Base-by-base conservation (phyloP, 2,113 vertebrate species). In the Hippoglossus stenolepis region DNA sequence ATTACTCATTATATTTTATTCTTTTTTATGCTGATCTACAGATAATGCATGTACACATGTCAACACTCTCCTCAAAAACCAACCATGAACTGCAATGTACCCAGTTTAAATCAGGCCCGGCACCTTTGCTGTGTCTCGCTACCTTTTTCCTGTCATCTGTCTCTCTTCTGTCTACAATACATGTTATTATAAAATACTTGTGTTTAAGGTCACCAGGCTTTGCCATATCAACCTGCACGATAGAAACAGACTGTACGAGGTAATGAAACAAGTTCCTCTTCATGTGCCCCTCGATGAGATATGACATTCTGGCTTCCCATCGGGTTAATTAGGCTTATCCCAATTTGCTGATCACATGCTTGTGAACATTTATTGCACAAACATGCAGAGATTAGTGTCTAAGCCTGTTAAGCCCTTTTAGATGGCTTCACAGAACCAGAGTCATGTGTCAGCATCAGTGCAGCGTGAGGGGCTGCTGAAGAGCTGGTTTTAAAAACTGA, bases 281-380 rank as follows among this genome's bases (percentile, higher is more conserved):
- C 65, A 35, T 40, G 57, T 35, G 47, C 35, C 10, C 9, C 9
- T 54, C 6, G n/a, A 21, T n/a, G n/a, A 21, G 9, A n/a, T 54
- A 11, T 23, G 21, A 23, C 54, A n/a, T 54, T 54, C 20, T 21
- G 20, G 51, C 6, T 21, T 20, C 51, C 20, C 6, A 54, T 54
- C 1, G 51, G 20, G 20, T n/a, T n/a, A 54, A 54, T 54, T 21
- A 15, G 5, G 18, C 51, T 54, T n/a, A 54, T n/a, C 51, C 51
- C 8, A 10, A 35, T 70, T 65, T 21, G 17, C 21, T 35, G 56
- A 67, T 45, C 18, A 43, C 56, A 60, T 23, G 60, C 35, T 53
- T 60, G 47, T 51, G 28, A 62, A 51, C 26, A 61, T 67, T 66
- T 60, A 45, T 11, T 56, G 23, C 47, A 35, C 24, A 65, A 58